Evolutionary conservation across 2,113 vertebrate genomes (phyloP).

Genomic region (Pseudorasbora parva): DNA sequence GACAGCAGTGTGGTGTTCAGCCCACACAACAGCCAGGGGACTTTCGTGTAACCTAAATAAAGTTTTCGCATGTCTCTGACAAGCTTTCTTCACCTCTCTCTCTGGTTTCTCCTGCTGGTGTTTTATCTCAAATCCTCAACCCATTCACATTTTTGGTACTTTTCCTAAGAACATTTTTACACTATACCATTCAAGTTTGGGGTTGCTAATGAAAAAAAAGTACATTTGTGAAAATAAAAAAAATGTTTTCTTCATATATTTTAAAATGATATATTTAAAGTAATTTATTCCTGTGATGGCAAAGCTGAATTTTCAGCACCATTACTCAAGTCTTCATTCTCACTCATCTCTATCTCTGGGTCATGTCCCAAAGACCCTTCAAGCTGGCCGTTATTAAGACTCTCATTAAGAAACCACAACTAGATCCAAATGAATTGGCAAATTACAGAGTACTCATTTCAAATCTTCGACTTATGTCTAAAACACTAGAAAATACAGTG

Average conservation of each 20-base stretch:
- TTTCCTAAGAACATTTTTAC: neutral
- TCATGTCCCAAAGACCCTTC: too few species aligned
- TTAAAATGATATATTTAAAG: too few species aligned
- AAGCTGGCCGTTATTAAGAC: too few species aligned
- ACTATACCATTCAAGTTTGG: neutral
- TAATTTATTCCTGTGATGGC: neutral
- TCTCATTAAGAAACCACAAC: too few species aligned
- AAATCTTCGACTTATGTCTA: too few species aligned
- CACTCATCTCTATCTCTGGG: neutral
- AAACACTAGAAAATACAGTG: too few species aligned
- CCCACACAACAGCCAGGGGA: neutral
- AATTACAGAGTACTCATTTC: too few species aligned
- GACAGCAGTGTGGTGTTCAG: constrained; percentile 13
- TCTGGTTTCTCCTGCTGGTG: neutral
- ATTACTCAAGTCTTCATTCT: neutral
- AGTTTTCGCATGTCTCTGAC: constrained; percentile 51
- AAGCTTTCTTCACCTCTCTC: constrained; percentile 2
- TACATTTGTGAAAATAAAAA: neutral
- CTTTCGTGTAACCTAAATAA: constrained; percentile 40
- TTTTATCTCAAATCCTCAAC: neutral
- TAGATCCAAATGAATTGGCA: too few species aligned
- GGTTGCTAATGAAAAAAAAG: neutral
- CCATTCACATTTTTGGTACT: neutral
- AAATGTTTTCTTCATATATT: neutral
- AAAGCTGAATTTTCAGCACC: neutral